Percentiles rank a stretch among this genome's conserved stretches.
Evolutionary conservation across 2,888 invertebrate species (phyloP).

Genomic region (Caenorhabditis auriculariae): DNA sequence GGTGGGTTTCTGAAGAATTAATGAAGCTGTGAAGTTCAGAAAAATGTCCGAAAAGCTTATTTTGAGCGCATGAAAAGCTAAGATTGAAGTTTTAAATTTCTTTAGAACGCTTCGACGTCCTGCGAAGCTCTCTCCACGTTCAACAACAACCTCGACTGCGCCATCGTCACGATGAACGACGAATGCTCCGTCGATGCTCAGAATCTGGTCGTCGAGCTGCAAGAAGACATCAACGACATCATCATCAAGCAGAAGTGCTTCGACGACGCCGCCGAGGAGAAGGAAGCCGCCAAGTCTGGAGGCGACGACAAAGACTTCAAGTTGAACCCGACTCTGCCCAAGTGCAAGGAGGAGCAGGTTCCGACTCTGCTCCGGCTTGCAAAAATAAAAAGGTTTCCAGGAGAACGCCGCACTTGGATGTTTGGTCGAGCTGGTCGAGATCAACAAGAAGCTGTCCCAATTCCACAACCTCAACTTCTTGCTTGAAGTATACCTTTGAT

Average conservation of each 20-base stretch:
- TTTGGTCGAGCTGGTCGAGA: slow-evolving; percentile 58
- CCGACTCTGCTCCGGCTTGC: background rate
- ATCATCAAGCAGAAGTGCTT: slow-evolving; percentile 45
- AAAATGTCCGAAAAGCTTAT: background rate
- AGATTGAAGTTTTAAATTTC: background rate
- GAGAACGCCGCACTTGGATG: slow-evolving; percentile 59
- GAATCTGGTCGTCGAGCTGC: slow-evolving; percentile 53
- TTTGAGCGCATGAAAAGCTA: background rate
- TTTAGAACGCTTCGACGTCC: slow-evolving; percentile 23
- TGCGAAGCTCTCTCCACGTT: slow-evolving; percentile 54
- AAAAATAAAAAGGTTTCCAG: slow-evolving; percentile 16
- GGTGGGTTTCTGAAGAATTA: slow-evolving; percentile 5
- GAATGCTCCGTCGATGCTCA: slow-evolving; percentile 56
- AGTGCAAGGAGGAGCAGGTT: slow-evolving; percentile 44
- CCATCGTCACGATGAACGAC: slow-evolving; percentile 54
- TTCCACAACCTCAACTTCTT: slow-evolving; percentile 55
- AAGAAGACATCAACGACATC: slow-evolving; percentile 42
- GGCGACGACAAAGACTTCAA: slow-evolving; percentile 26
- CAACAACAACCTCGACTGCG: slow-evolving; percentile 56
- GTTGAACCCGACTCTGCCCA: slow-evolving; percentile 37
- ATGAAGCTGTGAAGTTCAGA: background rate
- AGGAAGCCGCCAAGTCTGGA: slow-evolving; percentile 16
- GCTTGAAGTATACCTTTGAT: slow-evolving; percentile 36
- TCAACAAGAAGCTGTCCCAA: slow-evolving; percentile 54
- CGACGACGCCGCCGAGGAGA: slow-evolving; percentile 23